phyloP scores from a whole-genome alignment of 2,797 vertebrate species.

The Chelon labrosus region DNA sequence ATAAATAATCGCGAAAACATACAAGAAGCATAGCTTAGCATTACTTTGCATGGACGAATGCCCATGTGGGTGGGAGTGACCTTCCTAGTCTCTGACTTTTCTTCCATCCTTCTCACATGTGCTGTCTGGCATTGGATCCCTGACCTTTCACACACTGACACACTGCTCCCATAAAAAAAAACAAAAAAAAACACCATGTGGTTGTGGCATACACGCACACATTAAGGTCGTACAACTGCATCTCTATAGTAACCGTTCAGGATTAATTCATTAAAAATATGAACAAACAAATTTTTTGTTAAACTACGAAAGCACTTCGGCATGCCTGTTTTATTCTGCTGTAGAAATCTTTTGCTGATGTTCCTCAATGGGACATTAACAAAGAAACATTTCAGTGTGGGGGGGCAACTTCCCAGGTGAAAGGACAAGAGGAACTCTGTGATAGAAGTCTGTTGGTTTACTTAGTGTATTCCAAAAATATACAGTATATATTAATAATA shows the following conservation, averaged over 20 bases:
- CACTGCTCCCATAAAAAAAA: constrained; percentile 52
- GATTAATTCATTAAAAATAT: background rate
- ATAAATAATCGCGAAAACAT: too few species aligned
- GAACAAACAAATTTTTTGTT: background rate
- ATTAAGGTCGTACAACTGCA: constrained; percentile 4
- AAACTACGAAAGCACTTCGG: too few species aligned
- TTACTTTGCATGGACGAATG: background rate
- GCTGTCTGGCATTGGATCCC: constrained; percentile 4
- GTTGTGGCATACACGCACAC: constrained; percentile 28
- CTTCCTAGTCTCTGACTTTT: constrained; percentile 22
- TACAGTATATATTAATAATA: background rate
- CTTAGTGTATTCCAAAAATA: background rate
- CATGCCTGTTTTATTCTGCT: background rate
- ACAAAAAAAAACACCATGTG: constrained; percentile 13
- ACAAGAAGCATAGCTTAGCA: background rate
- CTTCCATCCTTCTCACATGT: constrained; percentile 9
- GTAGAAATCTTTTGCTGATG: too few species aligned
- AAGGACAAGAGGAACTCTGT: background rate
- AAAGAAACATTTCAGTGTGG: background rate
- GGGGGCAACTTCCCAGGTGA: too few species aligned
- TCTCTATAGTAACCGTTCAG: background rate
- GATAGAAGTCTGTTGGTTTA: background rate
- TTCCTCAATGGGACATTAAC: background rate
- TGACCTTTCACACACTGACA: constrained; percentile 77
- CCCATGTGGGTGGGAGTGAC: constrained; percentile 27